phyloP scores from a whole-genome alignment of 1,140 invertebrate genomes.

The Eupristina koningsbergeri region DNA sequence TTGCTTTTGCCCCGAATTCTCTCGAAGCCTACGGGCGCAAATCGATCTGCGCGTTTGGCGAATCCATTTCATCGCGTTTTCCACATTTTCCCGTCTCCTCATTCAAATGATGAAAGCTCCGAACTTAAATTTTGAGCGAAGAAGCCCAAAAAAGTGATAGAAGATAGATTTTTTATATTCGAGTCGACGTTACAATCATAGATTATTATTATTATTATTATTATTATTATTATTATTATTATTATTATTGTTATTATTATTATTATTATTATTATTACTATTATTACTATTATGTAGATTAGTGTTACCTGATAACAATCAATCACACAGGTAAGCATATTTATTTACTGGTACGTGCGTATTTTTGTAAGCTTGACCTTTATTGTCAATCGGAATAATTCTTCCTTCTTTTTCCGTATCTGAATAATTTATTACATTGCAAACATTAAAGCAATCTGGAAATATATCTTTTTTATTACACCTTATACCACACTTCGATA shows the following conservation, averaged over 20 bases:
- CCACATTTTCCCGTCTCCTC: not conserved
- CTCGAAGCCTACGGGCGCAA: conserved; percentile 15
- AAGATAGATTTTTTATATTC: not conserved
- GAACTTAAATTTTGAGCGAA: not conserved
- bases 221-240: no score
- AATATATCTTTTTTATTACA: no score
- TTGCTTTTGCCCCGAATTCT: conserved; percentile 5
- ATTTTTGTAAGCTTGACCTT: not conserved
- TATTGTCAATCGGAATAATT: not conserved
- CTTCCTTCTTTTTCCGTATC: not conserved
- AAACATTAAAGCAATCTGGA: not conserved
- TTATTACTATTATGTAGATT: no score
- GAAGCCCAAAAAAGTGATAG: conserved; percentile 41
- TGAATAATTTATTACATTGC: not conserved
- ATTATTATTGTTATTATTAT: no score
- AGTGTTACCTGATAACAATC: no score
- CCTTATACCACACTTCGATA: no score
- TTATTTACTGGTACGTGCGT: not conserved
- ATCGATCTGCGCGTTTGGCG: conserved; percentile 36
- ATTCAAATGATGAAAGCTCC: conserved; percentile 5
- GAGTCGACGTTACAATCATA: no score
- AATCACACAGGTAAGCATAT: not conserved
- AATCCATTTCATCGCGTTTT: conserved; percentile 20
- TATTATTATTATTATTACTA: no score
- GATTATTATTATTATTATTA: no score